Base-by-base conservation (phyloP, 2,113 vertebrate genomes). In the Thamnaconus septentrionalis region DNA sequence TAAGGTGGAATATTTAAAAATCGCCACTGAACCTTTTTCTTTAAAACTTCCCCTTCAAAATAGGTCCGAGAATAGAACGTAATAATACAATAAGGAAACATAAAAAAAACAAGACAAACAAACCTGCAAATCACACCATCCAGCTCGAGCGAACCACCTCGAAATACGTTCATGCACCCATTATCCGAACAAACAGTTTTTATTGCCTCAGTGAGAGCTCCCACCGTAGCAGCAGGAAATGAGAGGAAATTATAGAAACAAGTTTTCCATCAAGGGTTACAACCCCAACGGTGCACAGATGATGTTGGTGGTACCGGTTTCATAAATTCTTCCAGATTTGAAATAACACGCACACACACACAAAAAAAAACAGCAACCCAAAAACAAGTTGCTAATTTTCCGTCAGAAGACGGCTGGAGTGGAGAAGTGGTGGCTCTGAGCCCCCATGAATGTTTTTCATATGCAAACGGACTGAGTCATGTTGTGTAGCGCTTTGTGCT, bases 181-280 rank as follows among this genome's bases (percentile, higher is more conserved):
- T 93, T 91, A 91, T 83, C 80, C 84, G 80, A 84, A 90, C 86
- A 88, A 91, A 86, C 82, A 85, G 66, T 1, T 76, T 93, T 85
- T 89, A 90, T 86, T 87, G 84, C 78, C 71, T 83, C 67, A 71
- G 86, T 93, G 89, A 91, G 78, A 87, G 64, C 71, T 66, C 44
- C 56, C 59, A 69, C 69, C 74, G 47, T 43, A 40, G 49, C 56
- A 85, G 64, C 65, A 77, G 77, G 53, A 75, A 84, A 75, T 69
- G 74, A 46, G 53, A 55, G 71, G 61, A 77, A 80, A 75, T 74
- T 53, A 47, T 60, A 83, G 18, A 72, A 64, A 49, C 59, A 70
- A 73, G 63, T 53, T 60, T 82, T 75, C 74, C 70, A 82, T 85
- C 76, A 74, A 76, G 58, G 61, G 59, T 70, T 64, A 52, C 43